These are phyloP conservation scores for Alloplasta piceator DNA, from an alignment of 2,888 invertebrate genomes.

Conservation along the genomic window DNA sequence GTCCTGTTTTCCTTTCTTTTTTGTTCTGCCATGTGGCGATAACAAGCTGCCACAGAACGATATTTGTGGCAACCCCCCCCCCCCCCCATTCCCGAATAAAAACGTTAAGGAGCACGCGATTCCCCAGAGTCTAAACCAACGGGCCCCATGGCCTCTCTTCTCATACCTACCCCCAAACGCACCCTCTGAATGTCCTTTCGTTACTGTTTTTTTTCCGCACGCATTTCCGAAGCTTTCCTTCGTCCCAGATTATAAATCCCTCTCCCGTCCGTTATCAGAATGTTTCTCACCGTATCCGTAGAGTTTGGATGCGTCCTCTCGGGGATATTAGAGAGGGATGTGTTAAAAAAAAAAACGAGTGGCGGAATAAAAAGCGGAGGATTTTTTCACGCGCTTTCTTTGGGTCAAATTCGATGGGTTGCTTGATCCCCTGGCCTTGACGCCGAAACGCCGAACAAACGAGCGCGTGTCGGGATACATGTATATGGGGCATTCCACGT, in stretches of 20 bases:
- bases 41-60: slow-evolving; percentile 57
- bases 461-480: slow-evolving; percentile 26
- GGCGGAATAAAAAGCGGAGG: not conserved
- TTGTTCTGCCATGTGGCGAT: slow-evolving; percentile 62
- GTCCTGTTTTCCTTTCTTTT: not conserved
- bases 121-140: too few species aligned
- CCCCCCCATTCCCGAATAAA: too few species aligned
- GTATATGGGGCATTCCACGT: too few species aligned
- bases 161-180: not conserved
- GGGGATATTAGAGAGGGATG: too few species aligned
- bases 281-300: too few species aligned
- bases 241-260: too few species aligned
- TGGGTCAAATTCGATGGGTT: slow-evolving; percentile 30
- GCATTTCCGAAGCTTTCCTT: too few species aligned
- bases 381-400: slow-evolving; percentile 12
- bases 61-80: not conserved
- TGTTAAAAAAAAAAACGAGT: not conserved
- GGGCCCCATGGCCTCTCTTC: not conserved
- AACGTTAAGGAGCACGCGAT: too few species aligned
- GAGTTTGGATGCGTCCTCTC: too few species aligned
- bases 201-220: too few species aligned
- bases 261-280: too few species aligned
- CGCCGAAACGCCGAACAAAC: slow-evolving; percentile 5
- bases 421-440: slow-evolving; percentile 29
- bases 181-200: not conserved